Percentiles rank a stretch among this genome's conserved stretches.
Evolutionary conservation across 2,888 invertebrate species (phyloP).

Genomic region (Thysanoteuthis rhombus): DNA sequence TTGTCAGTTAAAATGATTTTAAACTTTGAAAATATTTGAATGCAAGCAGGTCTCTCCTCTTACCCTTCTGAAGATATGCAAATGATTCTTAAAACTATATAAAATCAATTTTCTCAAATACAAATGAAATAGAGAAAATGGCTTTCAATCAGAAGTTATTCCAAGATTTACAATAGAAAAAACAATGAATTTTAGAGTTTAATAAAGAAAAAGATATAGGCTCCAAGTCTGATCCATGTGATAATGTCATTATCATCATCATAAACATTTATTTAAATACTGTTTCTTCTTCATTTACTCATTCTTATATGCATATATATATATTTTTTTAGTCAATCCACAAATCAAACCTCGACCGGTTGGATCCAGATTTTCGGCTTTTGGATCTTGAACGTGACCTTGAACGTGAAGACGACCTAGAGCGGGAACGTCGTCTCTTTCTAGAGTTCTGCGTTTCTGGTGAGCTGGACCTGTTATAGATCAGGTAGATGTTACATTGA

Average conservation of each 20-base stretch:
- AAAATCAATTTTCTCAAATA: too few relatives aligned
- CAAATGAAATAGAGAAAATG: too few relatives aligned
- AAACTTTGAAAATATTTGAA: too few relatives aligned
- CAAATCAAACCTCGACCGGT: constrained; percentile 33
- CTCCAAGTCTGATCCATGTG: constrained; percentile 20
- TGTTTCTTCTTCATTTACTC: background rate
- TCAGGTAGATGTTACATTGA: constrained; percentile 27
- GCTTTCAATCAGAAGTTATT: too few relatives aligned
- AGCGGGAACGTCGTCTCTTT: constrained; percentile 29
- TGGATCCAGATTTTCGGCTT: constrained; percentile 33
- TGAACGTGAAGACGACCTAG: constrained; percentile 33
- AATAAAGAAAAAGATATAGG: background rate
- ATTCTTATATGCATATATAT: constrained; percentile 13
- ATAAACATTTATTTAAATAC: background rate
- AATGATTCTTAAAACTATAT: too few relatives aligned
- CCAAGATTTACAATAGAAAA: too few relatives aligned
- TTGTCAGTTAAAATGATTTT: too few relatives aligned
- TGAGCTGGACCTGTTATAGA: constrained; percentile 34
- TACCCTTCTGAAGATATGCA: too few relatives aligned
- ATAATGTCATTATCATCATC: background rate
- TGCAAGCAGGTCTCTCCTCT: too few relatives aligned
- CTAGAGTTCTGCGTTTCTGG: constrained; percentile 30
- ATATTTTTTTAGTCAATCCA: constrained; percentile 30
- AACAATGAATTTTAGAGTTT: too few relatives aligned
- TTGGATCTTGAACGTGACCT: constrained; percentile 31